Evolutionary conservation across 2,888 invertebrate species (phyloP).

Genomic region (Drosophila helvetica): DNA sequence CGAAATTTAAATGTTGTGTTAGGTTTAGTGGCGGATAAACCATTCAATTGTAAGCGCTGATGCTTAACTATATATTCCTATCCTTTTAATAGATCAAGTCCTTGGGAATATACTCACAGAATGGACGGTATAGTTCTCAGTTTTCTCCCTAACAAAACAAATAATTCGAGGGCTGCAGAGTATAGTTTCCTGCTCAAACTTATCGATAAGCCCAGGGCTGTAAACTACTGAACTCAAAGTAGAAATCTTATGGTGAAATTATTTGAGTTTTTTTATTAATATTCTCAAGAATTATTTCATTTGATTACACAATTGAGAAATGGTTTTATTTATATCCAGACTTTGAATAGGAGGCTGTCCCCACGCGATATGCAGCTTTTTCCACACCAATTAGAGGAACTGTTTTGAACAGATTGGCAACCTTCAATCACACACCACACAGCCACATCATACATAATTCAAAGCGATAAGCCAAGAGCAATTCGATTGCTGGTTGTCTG

Average conservation of each 20-base stretch:
- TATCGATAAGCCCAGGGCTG: background rate
- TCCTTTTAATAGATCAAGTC: background rate
- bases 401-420: slow-evolving; percentile 17
- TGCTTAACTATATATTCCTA: too few relatives aligned
- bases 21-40: background rate
- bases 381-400: slow-evolving; percentile 17
- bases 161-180: background rate
- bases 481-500: slow-evolving; percentile 36
- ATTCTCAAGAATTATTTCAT: too few relatives aligned
- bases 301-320: too few relatives aligned
- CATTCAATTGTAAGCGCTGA: slow-evolving; percentile 10
- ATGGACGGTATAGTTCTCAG: too few relatives aligned
- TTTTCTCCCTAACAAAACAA: background rate
- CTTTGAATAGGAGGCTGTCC: too few relatives aligned
- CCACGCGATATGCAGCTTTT: background rate
- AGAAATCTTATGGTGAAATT: too few relatives aligned
- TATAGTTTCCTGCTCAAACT: background rate
- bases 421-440: slow-evolving; percentile 45
- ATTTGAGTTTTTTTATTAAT: too few relatives aligned
- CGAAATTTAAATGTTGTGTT: background rate
- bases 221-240: background rate
- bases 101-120: background rate
- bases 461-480: slow-evolving; percentile 36
- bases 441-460: slow-evolving; percentile 64
- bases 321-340: too few relatives aligned